Percentiles rank a stretch among this genome's conserved stretches.
Evolutionary conservation across 2,113 vertebrate species (phyloP).

Genomic region (Siphamia tubifer): DNA sequence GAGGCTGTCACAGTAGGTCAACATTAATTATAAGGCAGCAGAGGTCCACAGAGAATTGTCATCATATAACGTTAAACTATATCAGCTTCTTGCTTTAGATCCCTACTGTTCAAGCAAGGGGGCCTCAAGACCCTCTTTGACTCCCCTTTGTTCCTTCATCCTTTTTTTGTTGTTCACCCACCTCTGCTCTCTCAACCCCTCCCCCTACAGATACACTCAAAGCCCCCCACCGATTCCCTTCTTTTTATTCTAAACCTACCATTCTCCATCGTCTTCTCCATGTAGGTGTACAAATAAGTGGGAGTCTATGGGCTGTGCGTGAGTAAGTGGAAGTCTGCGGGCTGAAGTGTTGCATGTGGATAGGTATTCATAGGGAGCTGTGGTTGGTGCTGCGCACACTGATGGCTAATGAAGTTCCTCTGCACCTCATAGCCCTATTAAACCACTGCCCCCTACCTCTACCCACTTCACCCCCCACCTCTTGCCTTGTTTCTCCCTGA

Average conservation of each 20-base stretch:
- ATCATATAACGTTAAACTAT: slow-evolving; percentile 41
- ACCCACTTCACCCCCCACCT: slow-evolving; percentile 73
- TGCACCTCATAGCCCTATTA: slow-evolving; percentile 73
- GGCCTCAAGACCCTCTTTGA: slow-evolving; percentile 41
- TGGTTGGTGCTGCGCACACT: slow-evolving; percentile 48
- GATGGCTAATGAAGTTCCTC: slow-evolving; percentile 74
- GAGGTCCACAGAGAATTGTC: slow-evolving; percentile 3
- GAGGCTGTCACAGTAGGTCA: slow-evolving; percentile 47
- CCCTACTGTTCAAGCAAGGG: slow-evolving; percentile 26
- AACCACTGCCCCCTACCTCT: slow-evolving; percentile 72
- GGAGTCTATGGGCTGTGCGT: slow-evolving; percentile 49
- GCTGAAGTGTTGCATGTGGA: slow-evolving; percentile 61
- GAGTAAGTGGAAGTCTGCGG: slow-evolving; percentile 62
- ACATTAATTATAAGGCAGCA: slow-evolving; percentile 6
- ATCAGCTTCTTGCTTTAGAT: slow-evolving; percentile 27
- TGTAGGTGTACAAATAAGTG: slow-evolving; percentile 64
- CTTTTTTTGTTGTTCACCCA: slow-evolving; percentile 51
- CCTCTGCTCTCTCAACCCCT: slow-evolving; percentile 45
- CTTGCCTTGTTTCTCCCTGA: slow-evolving; percentile 73
- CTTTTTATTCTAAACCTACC: slow-evolving; percentile 66
- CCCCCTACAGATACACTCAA: slow-evolving; percentile 31
- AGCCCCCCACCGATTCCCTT: background rate
- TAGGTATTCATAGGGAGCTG: slow-evolving; percentile 49
- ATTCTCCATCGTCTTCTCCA: slow-evolving; percentile 44
- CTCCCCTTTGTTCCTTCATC: slow-evolving; percentile 43